Evolutionary conservation across 1,140 invertebrate species (phyloP).

Genomic region (Diploscapter pachys): DNA sequence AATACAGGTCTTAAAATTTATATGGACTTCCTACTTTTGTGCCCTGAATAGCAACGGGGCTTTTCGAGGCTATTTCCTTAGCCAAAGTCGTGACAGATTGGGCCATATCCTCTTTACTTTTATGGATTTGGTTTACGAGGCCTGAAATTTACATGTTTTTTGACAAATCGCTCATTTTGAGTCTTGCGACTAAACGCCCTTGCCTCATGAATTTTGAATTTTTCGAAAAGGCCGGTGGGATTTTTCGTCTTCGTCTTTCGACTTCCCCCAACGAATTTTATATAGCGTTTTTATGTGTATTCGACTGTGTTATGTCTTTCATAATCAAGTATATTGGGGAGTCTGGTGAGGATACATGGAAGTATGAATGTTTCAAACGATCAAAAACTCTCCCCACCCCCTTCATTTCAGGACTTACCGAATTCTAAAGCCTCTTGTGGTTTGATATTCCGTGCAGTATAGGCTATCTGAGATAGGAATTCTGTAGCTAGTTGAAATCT

Average conservation of each 20-base stretch:
- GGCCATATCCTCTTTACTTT: constrained; percentile 66
- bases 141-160: constrained; percentile 21
- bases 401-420: constrained; percentile 74
- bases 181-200: neutral
- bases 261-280: neutral
- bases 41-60: constrained; percentile 85
- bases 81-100: constrained; percentile 72
- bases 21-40: constrained; percentile 11
- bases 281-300: neutral
- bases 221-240: neutral
- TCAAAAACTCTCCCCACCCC: constrained; percentile 73
- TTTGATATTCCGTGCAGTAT: constrained; percentile 76
- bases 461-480: constrained; percentile 65
- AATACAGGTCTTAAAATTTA: constrained; percentile 68
- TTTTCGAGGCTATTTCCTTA: constrained; percentile 79
- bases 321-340: neutral
- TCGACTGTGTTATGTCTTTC: neutral
- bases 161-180: neutral
- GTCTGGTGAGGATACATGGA: neutral
- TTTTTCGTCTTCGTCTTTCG: neutral
- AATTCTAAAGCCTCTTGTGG: constrained; percentile 74
- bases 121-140: constrained; percentile 30
- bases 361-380: constrained; percentile 68
- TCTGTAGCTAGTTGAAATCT: too few relatives aligned
- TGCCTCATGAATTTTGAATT: neutral